A percentile compares a stretch with the other conserved stretches of the same genome.
phyloP scores from a whole-genome alignment of 2,797 vertebrate species.

The Macrochelys suwanniensis region DNA sequence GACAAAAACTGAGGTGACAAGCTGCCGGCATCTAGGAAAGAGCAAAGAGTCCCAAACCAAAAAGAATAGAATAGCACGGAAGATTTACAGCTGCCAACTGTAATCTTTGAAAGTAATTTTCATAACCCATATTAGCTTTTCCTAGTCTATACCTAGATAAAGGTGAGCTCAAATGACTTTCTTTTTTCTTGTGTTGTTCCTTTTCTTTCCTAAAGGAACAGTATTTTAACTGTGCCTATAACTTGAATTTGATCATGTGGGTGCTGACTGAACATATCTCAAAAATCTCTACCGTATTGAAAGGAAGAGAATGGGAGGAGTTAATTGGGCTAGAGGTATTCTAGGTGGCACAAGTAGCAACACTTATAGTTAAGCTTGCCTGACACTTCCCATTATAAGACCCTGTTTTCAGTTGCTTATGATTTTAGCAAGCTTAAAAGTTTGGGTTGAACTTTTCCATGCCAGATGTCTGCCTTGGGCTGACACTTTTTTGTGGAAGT shows the following conservation, averaged over 20 bases:
- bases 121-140: not conserved
- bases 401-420: not conserved
- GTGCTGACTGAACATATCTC: not conserved
- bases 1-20: not conserved
- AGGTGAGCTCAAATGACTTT: not conserved
- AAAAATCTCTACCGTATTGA: not conserved
- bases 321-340: not conserved
- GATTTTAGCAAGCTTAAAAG: no score
- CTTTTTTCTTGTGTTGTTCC: not conserved
- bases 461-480: no score
- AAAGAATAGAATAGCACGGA: not conserved
- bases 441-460: no score
- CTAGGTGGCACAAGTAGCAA: fast-evolving
- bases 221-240: not conserved
- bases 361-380: not conserved
- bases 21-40: not conserved
- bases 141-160: not conserved
- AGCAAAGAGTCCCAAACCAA: not conserved
- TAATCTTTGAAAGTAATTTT: not conserved
- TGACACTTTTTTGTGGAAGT: no score
- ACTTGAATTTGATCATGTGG: not conserved
- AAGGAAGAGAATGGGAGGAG: not conserved
- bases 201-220: not conserved
- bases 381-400: fast-evolving
- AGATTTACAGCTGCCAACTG: fast-evolving